phyloP scores from a whole-genome alignment of 2,888 invertebrate species.

The Campaea margaritaria region DNA sequence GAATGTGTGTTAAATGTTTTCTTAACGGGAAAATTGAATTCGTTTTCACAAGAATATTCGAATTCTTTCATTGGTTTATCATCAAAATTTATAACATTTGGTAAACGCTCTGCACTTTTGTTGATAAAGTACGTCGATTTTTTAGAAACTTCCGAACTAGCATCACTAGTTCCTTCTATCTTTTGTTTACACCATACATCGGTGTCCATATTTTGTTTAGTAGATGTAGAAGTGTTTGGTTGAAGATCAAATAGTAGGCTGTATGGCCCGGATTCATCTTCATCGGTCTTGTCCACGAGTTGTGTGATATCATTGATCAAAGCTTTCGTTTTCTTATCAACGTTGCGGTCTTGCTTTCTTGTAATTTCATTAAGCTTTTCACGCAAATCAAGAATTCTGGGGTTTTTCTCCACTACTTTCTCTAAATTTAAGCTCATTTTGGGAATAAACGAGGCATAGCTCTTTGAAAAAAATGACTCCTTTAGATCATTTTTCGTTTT shows the following conservation, averaged over 20 bases:
- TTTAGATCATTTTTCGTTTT: constrained; percentile 64
- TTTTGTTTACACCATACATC: constrained; percentile 61
- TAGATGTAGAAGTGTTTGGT: constrained; percentile 69
- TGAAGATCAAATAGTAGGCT: constrained; percentile 85
- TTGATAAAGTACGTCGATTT: constrained; percentile 56
- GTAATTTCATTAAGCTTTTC: constrained; percentile 79
- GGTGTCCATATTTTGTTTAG: constrained; percentile 51
- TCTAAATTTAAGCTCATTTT: constrained; percentile 78
- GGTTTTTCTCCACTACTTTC: constrained; percentile 76
- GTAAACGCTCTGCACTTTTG: constrained; percentile 70
- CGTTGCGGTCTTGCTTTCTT: constrained; percentile 73
- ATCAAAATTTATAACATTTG: constrained; percentile 78
- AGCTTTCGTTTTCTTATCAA: constrained; percentile 75
- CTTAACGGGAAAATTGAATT: constrained; percentile 62
- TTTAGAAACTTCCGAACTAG: constrained; percentile 52
- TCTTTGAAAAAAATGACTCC: constrained; percentile 68
- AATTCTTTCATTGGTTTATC: constrained; percentile 79
- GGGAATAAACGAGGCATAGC: constrained; percentile 74
- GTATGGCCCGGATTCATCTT: constrained; percentile 85
- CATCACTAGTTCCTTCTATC: constrained; percentile 50
- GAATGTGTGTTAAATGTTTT: constrained; percentile 75
- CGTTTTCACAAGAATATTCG: constrained; percentile 80
- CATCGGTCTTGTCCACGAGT: constrained; percentile 75
- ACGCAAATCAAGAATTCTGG: constrained; percentile 77
- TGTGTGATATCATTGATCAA: constrained; percentile 77